These are phyloP conservation scores for Lerista edwardsae DNA, from an alignment of 2,797 vertebrate genomes.

Conservation along the genomic window DNA sequence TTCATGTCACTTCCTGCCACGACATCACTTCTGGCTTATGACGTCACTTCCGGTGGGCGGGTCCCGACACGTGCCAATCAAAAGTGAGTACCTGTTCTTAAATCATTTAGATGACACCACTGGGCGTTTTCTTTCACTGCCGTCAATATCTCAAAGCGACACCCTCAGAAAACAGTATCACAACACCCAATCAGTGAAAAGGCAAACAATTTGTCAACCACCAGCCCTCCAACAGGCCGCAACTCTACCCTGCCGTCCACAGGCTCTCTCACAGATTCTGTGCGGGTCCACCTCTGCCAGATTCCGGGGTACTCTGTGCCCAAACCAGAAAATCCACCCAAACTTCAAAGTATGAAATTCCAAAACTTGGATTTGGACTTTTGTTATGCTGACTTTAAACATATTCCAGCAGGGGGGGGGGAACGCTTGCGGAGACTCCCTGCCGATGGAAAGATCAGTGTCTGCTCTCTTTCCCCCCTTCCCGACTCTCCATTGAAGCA, in stretches of 20 bases:
- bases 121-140: background rate
- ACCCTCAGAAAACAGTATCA: background rate
- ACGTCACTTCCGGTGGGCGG: no score
- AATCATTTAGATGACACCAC: no score
- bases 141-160: background rate
- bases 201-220: conserved; percentile 4
- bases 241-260: background rate
- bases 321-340: background rate
- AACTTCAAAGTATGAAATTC: background rate
- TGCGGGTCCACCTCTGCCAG: background rate
- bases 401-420: background rate
- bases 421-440: background rate
- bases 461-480: background rate
- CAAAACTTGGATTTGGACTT: background rate
- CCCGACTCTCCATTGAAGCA: background rate
- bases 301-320: background rate
- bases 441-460: background rate
- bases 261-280: no score
- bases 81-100: no score
- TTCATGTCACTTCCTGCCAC: no score
- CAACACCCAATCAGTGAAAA: conserved; percentile 14
- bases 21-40: no score
- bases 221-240: background rate
- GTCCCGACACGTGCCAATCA: no score
- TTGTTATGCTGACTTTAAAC: background rate